Percentiles rank a stretch among this genome's conserved stretches.
phyloP scores from a whole-genome alignment of 2,797 vertebrate species.

The Siniperca obscura region DNA sequence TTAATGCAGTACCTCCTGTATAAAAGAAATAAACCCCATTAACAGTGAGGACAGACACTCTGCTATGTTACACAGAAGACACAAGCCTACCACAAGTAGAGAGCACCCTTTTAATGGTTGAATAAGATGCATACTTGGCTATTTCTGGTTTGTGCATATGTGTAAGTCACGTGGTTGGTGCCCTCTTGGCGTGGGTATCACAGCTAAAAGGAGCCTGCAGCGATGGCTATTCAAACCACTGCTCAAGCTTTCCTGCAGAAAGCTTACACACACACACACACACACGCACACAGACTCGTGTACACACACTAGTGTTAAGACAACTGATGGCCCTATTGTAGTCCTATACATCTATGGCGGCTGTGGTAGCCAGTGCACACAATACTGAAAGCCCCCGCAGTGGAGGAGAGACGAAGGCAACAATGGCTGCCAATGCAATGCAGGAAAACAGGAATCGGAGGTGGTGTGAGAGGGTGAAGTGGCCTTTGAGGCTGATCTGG shows the following conservation, averaged over 20 bases:
- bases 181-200: constrained; percentile 35
- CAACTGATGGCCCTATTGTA: constrained; percentile 41
- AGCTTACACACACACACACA: constrained; percentile 11
- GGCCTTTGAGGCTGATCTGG: constrained; percentile 36
- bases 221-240: constrained; percentile 42
- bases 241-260: constrained; percentile 50
- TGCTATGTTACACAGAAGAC: neutral
- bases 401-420: constrained; percentile 33
- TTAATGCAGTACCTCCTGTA: neutral
- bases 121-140: constrained; percentile 23
- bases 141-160: constrained; percentile 44
- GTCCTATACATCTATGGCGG: neutral
- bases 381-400: constrained; percentile 40
- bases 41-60: neutral
- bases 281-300: constrained; percentile 1
- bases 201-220: constrained; percentile 10
- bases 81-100: constrained; percentile 16
- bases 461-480: constrained; percentile 1
- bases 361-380: neutral
- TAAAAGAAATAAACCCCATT: neutral
- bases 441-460: constrained; percentile 13
- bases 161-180: constrained; percentile 50
- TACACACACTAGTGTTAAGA: constrained; percentile 7
- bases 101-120: constrained; percentile 14
- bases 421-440: constrained; percentile 57